phyloP scores from a whole-genome alignment of 2,113 vertebrate species.

The Chloropsis cyanopogon region DNA sequence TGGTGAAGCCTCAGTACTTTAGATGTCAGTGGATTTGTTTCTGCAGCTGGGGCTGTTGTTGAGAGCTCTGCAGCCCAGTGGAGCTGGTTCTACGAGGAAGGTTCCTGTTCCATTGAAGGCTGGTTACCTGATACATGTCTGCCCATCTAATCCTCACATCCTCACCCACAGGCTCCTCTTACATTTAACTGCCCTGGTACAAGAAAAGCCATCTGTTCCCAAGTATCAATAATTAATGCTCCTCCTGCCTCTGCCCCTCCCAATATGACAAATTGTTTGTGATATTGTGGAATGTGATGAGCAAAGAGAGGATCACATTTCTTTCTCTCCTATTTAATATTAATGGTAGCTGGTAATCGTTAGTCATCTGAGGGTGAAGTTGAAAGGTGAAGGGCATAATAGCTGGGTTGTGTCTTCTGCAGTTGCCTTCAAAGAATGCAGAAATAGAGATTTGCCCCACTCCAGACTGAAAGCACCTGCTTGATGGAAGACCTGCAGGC shows the following conservation, averaged over 20 bases:
- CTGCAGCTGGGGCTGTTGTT: background rate
- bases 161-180: conserved; percentile 38
- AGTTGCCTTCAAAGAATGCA: background rate
- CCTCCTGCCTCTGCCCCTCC: conserved; percentile 32
- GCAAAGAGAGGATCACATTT: conserved; percentile 50
- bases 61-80: background rate
- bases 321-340: conserved; percentile 57
- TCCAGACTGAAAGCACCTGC: background rate
- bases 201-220: conserved; percentile 65
- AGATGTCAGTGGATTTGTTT: conserved; percentile 37
- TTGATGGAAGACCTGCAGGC: background rate
- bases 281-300: conserved; percentile 59
- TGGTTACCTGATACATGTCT: conserved; percentile 15
- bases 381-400: conserved; percentile 42
- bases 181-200: background rate
- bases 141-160: conserved; percentile 35
- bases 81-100: conserved; percentile 10
- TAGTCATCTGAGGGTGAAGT: conserved; percentile 50
- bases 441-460: background rate
- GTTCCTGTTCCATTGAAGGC: conserved; percentile 14
- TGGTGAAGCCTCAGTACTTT: conserved; percentile 14
- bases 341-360: conserved; percentile 59
- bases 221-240: conserved; percentile 57
- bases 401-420: background rate
- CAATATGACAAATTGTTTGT: conserved; percentile 59